Evolutionary conservation across 2,113 vertebrate species (phyloP).

Genomic region (Eudorcas thomsonii): DNA sequence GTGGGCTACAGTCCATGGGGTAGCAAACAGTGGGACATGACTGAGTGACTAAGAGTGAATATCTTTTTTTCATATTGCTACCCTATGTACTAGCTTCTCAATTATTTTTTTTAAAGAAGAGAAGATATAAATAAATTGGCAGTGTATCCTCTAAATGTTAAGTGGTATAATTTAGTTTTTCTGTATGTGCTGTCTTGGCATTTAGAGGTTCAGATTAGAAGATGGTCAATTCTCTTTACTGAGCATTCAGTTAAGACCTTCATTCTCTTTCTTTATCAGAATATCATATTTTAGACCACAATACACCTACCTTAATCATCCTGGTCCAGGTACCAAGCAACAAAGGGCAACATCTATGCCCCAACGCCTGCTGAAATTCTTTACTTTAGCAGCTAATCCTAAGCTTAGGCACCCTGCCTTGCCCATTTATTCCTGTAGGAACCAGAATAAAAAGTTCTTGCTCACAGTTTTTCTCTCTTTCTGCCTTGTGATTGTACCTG

Average conservation of each 20-base stretch:
- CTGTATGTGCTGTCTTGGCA: background rate
- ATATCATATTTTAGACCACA: background rate
- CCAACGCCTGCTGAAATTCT: background rate
- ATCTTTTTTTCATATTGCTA: background rate
- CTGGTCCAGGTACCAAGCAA: too few species aligned
- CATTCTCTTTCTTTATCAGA: background rate
- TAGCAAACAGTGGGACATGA: background rate
- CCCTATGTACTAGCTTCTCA: background rate
- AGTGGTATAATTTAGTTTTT: background rate
- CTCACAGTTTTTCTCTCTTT: too few species aligned
- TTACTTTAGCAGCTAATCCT: background rate
- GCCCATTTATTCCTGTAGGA: background rate
- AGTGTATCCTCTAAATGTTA: background rate
- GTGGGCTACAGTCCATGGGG: background rate
- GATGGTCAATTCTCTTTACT: background rate
- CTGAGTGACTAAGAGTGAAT: background rate
- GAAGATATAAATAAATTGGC: background rate
- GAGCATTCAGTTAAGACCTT: background rate
- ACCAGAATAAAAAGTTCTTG: background rate
- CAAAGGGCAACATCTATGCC: rapidly evolving
- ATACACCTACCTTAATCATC: background rate
- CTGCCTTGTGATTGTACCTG: background rate
- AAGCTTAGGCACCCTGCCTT: background rate
- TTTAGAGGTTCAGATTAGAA: background rate
- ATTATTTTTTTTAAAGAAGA: background rate